Base-by-base conservation (phyloP, 2,797 vertebrate species). In the Anableps anableps region DNA sequence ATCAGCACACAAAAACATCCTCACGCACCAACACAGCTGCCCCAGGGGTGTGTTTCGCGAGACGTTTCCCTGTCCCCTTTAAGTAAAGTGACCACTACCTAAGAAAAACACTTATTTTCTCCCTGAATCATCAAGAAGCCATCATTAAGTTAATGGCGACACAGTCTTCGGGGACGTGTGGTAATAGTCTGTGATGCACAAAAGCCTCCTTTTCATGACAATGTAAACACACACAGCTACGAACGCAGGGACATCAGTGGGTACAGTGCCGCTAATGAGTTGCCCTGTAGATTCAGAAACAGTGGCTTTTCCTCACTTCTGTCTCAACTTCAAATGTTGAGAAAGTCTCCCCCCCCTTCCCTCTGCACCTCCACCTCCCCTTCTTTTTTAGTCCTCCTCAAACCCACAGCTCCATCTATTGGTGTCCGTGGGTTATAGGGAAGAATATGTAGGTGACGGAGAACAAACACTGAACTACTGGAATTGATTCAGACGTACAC, bases 351-450 rank as follows among this genome's bases (percentile, higher is more conserved):
- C 51, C 8, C 26, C 58, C 47, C 10, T 70, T 6, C 72, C 81
- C 23, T 45, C 53, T 26, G 74, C 68, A 10, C 74, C 77, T 53
- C 86, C 85, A 71, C 78, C 83, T 70, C 76, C 71, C 66, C 72
- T 48, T 77, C 58, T 73, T 76, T 74, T 80, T 72, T 41, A 80
- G 80, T 91, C 83, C 92, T 93, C 89, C 89, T 88, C 86, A 76
- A 94, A 94, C 83, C 94, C 94, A 94, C 94, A 94, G 94, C 93
- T 91, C 94, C 94, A 92, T 92, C 94, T 94, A 93, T 93, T 70
- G 94, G 94, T 16, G 68, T 89, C 62, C 55, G 47, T n/a, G 76
- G 2, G 88, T 66, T 50, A 88, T 75, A 78, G 10, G 53, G 72
- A 62, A 17, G 77, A 81, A 78, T 79, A 72, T 79, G 83, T 1